Evolutionary conservation across 2,888 invertebrate species (phyloP).

Genomic region (Hirtodrosophila trivittata): DNA sequence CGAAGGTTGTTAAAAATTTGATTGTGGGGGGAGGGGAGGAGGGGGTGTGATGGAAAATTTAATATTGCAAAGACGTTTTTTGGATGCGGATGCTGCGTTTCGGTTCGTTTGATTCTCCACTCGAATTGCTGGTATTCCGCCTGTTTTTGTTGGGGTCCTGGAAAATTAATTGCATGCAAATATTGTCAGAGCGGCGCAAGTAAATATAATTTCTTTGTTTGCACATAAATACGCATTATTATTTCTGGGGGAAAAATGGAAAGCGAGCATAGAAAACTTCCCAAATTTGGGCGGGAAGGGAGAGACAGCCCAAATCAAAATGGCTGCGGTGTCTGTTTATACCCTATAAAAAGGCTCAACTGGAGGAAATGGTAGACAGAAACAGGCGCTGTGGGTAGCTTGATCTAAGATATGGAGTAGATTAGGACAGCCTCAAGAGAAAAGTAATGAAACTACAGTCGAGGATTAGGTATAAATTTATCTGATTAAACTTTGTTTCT

Average conservation of each 20-base stretch:
- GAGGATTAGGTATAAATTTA: no score
- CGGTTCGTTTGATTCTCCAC: slow-evolving; percentile 66
- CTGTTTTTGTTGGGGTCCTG: slow-evolving; percentile 35
- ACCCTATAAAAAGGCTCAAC: background rate
- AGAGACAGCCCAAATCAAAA: slow-evolving; percentile 13
- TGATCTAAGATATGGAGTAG: no score
- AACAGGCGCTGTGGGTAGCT: no score
- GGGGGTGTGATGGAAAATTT: slow-evolving; percentile 13
- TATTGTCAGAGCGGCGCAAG: slow-evolving; percentile 74
- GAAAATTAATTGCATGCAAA: slow-evolving; percentile 81
- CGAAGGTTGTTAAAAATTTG: slow-evolving; percentile 1
- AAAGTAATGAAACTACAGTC: no score
- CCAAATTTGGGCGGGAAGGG: background rate
- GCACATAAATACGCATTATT: slow-evolving; percentile 79
- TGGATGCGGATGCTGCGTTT: slow-evolving; percentile 27
- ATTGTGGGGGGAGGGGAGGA: slow-evolving; percentile 6
- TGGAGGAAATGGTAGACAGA: background rate
- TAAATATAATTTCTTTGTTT: slow-evolving; percentile 80
- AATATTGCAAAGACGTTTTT: slow-evolving; percentile 23
- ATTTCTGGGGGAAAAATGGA: slow-evolving; percentile 47
- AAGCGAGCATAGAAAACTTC: slow-evolving; percentile 44
- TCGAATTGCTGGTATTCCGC: slow-evolving; percentile 16
- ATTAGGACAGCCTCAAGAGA: no score
- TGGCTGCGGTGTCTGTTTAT: slow-evolving; percentile 5
- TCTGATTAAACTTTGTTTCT: no score